Conservation (phyloP, 2,113 vertebrate species). For the Stegastes partitus region DNA sequence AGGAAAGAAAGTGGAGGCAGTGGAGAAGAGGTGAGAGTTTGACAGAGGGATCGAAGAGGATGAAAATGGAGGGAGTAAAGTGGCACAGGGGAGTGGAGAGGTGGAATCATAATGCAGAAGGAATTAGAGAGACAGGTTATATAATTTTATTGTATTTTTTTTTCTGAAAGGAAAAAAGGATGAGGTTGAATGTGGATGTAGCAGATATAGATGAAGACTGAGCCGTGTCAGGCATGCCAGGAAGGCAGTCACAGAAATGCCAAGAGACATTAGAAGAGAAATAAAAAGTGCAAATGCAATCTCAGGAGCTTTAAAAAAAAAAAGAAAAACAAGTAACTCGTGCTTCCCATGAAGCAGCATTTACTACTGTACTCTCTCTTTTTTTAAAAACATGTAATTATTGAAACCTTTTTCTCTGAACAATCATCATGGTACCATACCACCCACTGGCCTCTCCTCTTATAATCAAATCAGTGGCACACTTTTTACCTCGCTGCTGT, state of each 20-base stretch:
- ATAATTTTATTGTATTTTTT: conserved; percentile 53
- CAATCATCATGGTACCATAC: conserved; percentile 13
- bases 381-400: conserved; percentile 31
- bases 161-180: conserved; percentile 40
- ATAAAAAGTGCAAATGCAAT: conserved; percentile 8
- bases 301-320: neutral
- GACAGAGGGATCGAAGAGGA: conserved; percentile 57
- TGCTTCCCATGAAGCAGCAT: conserved; percentile 25
- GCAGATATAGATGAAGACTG: conserved; percentile 29
- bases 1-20: conserved; percentile 1
- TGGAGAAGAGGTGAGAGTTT: conserved; percentile 30
- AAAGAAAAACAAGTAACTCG: neutral
- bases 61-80: conserved; percentile 49
- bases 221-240: conserved; percentile 37
- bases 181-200: conserved; percentile 29
- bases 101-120: conserved; percentile 50
- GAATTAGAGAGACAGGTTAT: conserved; percentile 62
- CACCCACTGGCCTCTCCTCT: conserved; percentile 47
- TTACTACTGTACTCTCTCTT: conserved; percentile 6
- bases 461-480: conserved; percentile 54
- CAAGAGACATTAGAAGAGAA: conserved; percentile 1
- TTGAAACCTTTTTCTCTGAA: conserved; percentile 43
- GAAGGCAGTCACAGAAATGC: conserved; percentile 34
- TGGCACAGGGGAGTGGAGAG: conserved; percentile 41
- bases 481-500: conserved; percentile 54